Evolutionary conservation across 1,140 invertebrate genomes (phyloP).

Genomic region (Bombus waltoni): DNA sequence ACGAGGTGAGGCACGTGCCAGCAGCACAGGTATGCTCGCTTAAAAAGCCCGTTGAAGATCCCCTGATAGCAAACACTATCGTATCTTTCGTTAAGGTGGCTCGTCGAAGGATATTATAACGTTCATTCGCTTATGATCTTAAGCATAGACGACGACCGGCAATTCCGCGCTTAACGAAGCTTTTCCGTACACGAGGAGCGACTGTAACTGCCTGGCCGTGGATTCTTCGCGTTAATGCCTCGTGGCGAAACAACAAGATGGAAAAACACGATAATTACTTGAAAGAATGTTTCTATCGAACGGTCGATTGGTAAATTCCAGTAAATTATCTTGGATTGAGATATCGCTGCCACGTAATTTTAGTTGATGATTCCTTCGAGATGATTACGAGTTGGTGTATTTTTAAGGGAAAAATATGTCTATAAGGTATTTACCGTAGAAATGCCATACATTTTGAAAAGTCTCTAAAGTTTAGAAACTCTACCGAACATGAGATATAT

Average conservation of each 20-base stretch:
- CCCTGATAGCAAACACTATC: background rate
- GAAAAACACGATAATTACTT: background rate
- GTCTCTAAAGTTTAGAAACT: too few species aligned
- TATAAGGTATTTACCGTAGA: too few species aligned
- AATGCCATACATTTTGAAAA: too few species aligned
- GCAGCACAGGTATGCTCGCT: background rate
- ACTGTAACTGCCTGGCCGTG: background rate
- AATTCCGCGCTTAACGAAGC: background rate
- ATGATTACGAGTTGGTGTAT: too few species aligned
- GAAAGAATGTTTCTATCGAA: background rate
- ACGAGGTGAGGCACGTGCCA: background rate
- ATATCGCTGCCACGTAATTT: background rate
- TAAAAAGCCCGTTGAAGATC: background rate
- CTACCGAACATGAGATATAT: too few species aligned
- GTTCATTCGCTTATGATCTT: background rate
- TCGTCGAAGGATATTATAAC: slow-evolving; percentile 6
- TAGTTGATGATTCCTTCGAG: background rate
- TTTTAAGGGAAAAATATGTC: too few species aligned
- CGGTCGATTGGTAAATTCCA: background rate
- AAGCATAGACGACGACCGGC: background rate
- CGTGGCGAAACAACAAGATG: background rate
- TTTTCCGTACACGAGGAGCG: background rate
- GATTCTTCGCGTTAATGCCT: background rate
- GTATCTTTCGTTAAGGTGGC: background rate
- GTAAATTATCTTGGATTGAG: background rate